Conservation (phyloP, 2,113 vertebrate species). For the Silurus asotus region DNA sequence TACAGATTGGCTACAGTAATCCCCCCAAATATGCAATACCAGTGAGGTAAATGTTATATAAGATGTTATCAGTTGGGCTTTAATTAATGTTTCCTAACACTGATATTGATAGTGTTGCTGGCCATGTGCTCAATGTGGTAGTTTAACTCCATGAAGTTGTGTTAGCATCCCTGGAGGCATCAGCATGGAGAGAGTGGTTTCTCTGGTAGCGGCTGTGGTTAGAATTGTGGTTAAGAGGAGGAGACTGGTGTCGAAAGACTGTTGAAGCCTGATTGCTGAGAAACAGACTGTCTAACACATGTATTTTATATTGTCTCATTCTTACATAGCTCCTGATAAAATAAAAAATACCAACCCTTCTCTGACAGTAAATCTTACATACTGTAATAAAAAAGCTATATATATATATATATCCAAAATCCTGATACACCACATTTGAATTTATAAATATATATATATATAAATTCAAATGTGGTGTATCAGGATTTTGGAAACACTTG, state of each 20-base stretch:
- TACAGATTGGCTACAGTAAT: neutral
- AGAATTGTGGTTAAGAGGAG: slow-evolving; percentile 30
- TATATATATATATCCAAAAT: neutral
- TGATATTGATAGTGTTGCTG: neutral
- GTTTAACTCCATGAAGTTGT: neutral
- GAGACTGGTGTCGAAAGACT: neutral
- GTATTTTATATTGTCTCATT: neutral
- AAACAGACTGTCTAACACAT: neutral
- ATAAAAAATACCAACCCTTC: slow-evolving; percentile 6
- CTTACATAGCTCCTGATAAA: slow-evolving; percentile 11
- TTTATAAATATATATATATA: too few species aligned
- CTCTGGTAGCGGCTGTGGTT: slow-evolving; percentile 16
- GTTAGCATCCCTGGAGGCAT: slow-evolving; percentile 17
- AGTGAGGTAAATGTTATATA: neutral
- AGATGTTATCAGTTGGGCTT: neutral
- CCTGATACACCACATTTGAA: neutral
- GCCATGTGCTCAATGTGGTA: slow-evolving; percentile 2
- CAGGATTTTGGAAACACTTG: neutral
- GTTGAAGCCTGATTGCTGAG: neutral
- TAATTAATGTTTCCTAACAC: neutral
- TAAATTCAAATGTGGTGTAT: neutral
- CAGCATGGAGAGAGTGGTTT: neutral
- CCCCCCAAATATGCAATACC: neutral
- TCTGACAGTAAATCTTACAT: slow-evolving; percentile 34
- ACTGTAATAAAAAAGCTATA: slow-evolving; percentile 27